These are phyloP conservation scores for Heterocephalus glaber DNA, from an alignment of 2,113 vertebrate genomes.

Conservation along the genomic window DNA sequence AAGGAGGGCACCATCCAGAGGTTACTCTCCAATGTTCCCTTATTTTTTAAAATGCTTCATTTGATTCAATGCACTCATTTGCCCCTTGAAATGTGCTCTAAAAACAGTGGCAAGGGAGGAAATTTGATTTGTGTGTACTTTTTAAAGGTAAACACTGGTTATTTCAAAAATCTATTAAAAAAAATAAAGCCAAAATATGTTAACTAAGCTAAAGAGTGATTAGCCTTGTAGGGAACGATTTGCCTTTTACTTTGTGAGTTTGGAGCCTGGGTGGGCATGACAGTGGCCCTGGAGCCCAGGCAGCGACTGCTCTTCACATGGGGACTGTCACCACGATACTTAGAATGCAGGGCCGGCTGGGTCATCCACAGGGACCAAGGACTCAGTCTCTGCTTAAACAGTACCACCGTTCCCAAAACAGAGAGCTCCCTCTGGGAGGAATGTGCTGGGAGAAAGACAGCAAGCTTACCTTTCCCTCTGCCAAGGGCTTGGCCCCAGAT, in stretches of 20 bases:
- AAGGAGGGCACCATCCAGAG: rapidly evolving
- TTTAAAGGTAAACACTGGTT: not conserved
- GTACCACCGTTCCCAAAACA: not conserved
- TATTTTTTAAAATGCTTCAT: not conserved
- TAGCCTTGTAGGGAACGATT: no score
- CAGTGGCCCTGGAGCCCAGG: rapidly evolving
- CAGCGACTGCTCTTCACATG: rapidly evolving
- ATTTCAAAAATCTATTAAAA: not conserved
- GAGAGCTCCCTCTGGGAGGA: not conserved
- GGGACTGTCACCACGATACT: rapidly evolving
- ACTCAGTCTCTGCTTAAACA: not conserved
- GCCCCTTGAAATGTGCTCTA: not conserved
- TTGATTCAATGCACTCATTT: not conserved
- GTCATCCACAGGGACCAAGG: not conserved
- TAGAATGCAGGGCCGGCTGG: not conserved
- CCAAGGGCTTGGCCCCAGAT: not conserved
- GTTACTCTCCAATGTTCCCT: not conserved
- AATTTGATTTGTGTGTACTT: not conserved
- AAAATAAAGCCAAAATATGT: not conserved
- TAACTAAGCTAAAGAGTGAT: not conserved
- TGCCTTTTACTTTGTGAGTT: no score
- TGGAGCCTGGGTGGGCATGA: not conserved
- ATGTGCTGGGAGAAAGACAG: not conserved
- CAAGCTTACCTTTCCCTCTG: no score
- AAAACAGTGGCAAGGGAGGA: not conserved